Evolutionary conservation across 1,140 invertebrate genomes (phyloP).

Genomic region (Venturia canescens): DNA sequence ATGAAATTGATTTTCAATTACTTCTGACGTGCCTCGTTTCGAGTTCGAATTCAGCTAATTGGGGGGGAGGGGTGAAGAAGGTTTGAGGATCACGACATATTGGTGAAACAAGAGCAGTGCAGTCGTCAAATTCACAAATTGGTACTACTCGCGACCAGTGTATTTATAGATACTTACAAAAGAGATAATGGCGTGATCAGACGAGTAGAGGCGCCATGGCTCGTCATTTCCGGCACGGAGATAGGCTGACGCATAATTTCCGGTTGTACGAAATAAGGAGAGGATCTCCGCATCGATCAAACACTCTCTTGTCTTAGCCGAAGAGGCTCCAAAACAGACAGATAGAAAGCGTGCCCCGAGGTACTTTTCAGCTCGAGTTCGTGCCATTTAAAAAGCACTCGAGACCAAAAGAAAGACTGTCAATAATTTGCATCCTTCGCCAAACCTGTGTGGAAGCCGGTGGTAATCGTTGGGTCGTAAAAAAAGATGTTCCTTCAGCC

Average conservation of each 20-base stretch:
- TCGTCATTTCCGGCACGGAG: conserved; percentile 70
- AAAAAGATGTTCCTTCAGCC: background rate
- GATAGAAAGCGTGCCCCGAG: conserved; percentile 25
- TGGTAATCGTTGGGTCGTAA: background rate
- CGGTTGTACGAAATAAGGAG: conserved; percentile 62
- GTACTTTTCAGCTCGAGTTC: conserved; percentile 26
- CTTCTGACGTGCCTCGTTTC: too few species aligned
- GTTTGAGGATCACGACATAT: conserved; percentile 14
- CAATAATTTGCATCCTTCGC: conserved; percentile 35
- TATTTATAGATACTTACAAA: background rate
- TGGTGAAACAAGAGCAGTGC: conserved; percentile 53
- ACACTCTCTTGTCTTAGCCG: conserved; percentile 63
- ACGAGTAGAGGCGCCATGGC: conserved; percentile 59
- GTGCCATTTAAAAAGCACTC: conserved; percentile 47
- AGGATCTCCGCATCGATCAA: conserved; percentile 75
- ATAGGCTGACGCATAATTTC: conserved; percentile 78
- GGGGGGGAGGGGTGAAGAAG: background rate
- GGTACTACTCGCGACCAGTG: too few species aligned
- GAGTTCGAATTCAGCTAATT: too few species aligned
- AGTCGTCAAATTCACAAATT: conserved; percentile 63
- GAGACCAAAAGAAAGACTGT: background rate
- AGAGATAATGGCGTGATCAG: conserved; percentile 73
- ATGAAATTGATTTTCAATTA: too few species aligned
- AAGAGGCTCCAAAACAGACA: conserved; percentile 54
- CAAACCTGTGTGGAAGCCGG: background rate